A percentile compares a stretch with the other conserved stretches of the same genome.
Conservation (phyloP, 2,113 vertebrate species). For the Clarias gariepinus region DNA sequence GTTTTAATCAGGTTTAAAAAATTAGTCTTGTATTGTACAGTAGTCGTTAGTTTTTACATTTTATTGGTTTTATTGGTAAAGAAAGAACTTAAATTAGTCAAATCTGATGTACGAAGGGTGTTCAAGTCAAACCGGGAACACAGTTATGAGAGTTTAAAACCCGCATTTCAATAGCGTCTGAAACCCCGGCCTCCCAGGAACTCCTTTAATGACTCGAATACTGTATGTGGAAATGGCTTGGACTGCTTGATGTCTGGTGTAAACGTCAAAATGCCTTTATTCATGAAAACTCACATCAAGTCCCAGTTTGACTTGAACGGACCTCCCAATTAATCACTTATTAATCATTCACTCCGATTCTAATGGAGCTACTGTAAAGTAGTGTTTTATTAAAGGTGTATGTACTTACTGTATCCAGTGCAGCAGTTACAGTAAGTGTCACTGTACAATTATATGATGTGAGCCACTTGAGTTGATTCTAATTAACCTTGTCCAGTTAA, state of each 20-base stretch:
- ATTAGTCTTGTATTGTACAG: neutral
- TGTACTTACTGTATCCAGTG: neutral
- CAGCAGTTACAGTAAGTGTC: neutral
- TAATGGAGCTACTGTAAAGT: neutral
- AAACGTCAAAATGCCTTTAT: too few relatives aligned
- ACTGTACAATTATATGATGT: neutral
- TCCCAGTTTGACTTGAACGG: too few relatives aligned
- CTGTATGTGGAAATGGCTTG: too few relatives aligned
- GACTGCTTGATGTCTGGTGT: too few relatives aligned
- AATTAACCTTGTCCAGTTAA: neutral
- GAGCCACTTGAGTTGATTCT: neutral
- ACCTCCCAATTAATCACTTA: neutral
- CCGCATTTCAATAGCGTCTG: too few relatives aligned
- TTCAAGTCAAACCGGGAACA: too few relatives aligned
- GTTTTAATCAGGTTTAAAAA: slow-evolving; percentile 50
- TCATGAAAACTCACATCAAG: too few relatives aligned
- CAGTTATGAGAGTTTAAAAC: too few relatives aligned
- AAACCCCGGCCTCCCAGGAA: too few relatives aligned
- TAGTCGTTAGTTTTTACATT: neutral
- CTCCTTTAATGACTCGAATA: too few relatives aligned
- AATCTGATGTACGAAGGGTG: neutral
- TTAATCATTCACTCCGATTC: neutral
- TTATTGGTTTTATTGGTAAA: neutral
- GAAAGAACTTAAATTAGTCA: neutral
- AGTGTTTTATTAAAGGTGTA: neutral